Evolutionary conservation across 2,797 vertebrate genomes (phyloP), one percentile per base, ranked within the genome.

Genomic region (Lepus townsendii): DNA sequence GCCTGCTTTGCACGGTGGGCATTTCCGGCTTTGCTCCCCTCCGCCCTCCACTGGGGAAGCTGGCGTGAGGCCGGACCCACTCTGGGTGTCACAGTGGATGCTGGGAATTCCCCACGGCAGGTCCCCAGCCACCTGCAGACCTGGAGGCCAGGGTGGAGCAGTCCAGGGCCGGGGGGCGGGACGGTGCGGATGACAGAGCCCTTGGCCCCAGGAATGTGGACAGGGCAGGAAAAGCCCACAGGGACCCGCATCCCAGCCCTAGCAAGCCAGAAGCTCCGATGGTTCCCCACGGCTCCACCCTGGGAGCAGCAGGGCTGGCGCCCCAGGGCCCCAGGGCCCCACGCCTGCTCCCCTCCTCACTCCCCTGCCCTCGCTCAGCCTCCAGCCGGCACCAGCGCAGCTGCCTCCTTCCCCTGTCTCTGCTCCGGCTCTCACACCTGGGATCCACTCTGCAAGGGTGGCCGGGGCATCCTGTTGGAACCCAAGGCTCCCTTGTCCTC

Each of bases 251-350:
- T 22, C 57, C 35, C 30, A 75, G 66, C 63, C 6, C 32, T 35
- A 1, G 1, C 69, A n/a, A 52, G 35, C 86, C 35, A 3, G 83
- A 57, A 38, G 68, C 38, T 63, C n/a, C 27, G 54, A 57, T 27
- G 2, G 26, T 76, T 35, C 35, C 50, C 26, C 0, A 0, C 9
- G 1, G 11, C 22, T 14, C n/a, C 1, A 4, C n/a, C 10, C 35
- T 57, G n/a, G 6, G 16, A 10, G 54, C 13, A 26, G 8, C 32
- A 3, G 16, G n/a, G 22, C 1, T 26, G n/a, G 30, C 42, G 8
- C 42, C 42, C 38, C 42, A 47, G 42, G 8, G 42, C 42, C 42
- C 42, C 42, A 47, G 42, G 42, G 42, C 42, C 42, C 83, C 50
- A 11, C 17, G 4, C 38, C 16, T 71, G n/a, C 73, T 68, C 1